A percentile compares a stretch with the other conserved stretches of the same genome.
phyloP scores from a whole-genome alignment of 2,113 vertebrate genomes.

The Xiphophorus hellerii region DNA sequence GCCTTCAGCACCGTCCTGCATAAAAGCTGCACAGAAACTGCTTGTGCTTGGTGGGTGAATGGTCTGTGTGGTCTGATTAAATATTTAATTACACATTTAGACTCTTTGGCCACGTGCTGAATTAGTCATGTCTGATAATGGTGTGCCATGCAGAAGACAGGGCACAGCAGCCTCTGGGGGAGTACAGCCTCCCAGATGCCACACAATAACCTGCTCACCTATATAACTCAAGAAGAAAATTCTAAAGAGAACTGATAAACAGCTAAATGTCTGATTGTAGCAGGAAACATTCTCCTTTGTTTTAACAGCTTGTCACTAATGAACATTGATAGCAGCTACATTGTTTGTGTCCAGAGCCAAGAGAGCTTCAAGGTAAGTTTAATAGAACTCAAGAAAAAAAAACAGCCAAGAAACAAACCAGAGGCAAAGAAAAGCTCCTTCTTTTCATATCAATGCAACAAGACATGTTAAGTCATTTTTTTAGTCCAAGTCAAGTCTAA shows the following conservation, averaged over 20 bases:
- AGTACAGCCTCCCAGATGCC: slow-evolving; percentile 8
- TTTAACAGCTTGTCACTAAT: slow-evolving; percentile 26
- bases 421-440: no score
- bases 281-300: slow-evolving; percentile 30
- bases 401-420: neutral
- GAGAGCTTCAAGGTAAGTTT: slow-evolving; percentile 36
- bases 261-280: neutral
- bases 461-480: no score
- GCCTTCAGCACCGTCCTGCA: slow-evolving; percentile 19
- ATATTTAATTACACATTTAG: slow-evolving; percentile 71
- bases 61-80: slow-evolving; percentile 48
- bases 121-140: slow-evolving; percentile 75
- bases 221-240: slow-evolving; percentile 10
- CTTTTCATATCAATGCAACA: neutral
- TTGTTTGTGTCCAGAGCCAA: slow-evolving; percentile 2
- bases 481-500: no score
- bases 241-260: slow-evolving; percentile 13
- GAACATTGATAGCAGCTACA: slow-evolving; percentile 41
- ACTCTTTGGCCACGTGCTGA: slow-evolving; percentile 70
- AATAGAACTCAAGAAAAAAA: slow-evolving; percentile 1
- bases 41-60: slow-evolving; percentile 24
- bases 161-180: slow-evolving; percentile 28
- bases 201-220: slow-evolving; percentile 29
- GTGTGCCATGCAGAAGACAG: slow-evolving; percentile 61
- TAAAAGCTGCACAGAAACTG: slow-evolving; percentile 24